Percentiles rank a stretch among this genome's conserved stretches.
Conservation (phyloP, 2,113 vertebrate genomes). For the Globicephala melas region DNA sequence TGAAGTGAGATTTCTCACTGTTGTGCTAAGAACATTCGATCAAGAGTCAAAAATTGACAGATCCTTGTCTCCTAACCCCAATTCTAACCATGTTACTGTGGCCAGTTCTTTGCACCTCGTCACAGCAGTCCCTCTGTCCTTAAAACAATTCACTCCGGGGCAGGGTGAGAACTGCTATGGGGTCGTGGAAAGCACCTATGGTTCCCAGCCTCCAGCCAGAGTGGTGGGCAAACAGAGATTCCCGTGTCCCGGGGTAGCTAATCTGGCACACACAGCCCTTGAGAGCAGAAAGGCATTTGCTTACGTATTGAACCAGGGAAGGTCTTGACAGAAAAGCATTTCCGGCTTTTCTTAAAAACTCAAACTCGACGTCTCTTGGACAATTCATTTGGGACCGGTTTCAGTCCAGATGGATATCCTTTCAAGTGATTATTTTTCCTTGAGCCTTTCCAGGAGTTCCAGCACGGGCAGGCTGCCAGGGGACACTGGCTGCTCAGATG, state of each 20-base stretch:
- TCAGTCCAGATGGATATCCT: slow-evolving; percentile 77
- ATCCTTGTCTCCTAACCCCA: not conserved
- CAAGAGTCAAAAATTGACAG: not conserved
- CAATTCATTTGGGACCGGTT: slow-evolving; percentile 70
- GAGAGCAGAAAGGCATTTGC: not conserved
- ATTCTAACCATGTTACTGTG: fast-evolving
- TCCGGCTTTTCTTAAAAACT: slow-evolving; percentile 74
- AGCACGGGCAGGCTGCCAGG: slow-evolving; percentile 80
- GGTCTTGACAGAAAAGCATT: slow-evolving; percentile 52
- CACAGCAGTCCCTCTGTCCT: not conserved
- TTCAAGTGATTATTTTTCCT: slow-evolving; percentile 82
- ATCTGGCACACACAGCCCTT: not conserved
- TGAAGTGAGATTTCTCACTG: not conserved
- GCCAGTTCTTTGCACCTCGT: not conserved
- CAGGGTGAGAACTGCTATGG: fast-evolving
- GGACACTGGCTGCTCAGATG: slow-evolving; percentile 70
- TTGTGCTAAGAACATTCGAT: not conserved
- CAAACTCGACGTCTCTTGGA: slow-evolving; percentile 53
- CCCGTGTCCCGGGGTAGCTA: not conserved
- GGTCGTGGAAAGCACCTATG: fast-evolving
- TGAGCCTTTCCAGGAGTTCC: slow-evolving; percentile 85
- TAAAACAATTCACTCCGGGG: too few relatives aligned
- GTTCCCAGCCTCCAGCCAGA: not conserved
- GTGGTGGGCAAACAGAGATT: not conserved
- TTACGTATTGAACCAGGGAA: slow-evolving; percentile 45